Percentiles rank a stretch among this genome's conserved stretches.
These are phyloP conservation scores for Amblyornis subalaris DNA, from an alignment of 2,113 vertebrate species.

Conservation along the genomic window DNA sequence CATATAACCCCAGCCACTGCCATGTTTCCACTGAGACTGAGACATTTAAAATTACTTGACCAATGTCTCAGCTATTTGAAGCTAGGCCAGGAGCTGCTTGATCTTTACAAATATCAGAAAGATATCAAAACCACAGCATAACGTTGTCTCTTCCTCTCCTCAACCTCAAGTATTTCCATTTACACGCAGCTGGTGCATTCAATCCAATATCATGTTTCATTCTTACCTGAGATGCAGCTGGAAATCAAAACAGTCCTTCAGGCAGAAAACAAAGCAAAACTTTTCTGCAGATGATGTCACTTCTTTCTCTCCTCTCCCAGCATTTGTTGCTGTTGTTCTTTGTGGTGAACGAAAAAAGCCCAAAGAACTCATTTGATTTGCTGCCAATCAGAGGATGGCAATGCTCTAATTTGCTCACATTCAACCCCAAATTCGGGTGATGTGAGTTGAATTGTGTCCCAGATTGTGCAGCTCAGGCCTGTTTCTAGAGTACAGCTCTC, in stretches of 20 bases:
- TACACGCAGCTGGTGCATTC: not conserved
- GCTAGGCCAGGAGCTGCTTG: not conserved
- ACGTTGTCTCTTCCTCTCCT: not conserved
- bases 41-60: not conserved
- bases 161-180: not conserved
- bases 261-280: not conserved
- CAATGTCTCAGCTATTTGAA: not conserved
- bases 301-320: not conserved
- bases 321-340: not conserved
- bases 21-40: not conserved
- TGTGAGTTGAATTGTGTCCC: not conserved
- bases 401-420: not conserved
- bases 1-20: not conserved
- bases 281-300: not conserved
- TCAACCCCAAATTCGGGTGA: not conserved
- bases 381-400: not conserved
- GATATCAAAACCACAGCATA: not conserved
- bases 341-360: not conserved
- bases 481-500: not conserved
- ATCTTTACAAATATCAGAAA: not conserved
- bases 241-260: constrained; percentile 13
- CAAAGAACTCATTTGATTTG: not conserved
- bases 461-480: not conserved
- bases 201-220: not conserved
- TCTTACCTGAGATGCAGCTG: constrained; percentile 24